Base-by-base conservation (phyloP, 2,113 vertebrate genomes). In the Vulpes ferrilata region DNA sequence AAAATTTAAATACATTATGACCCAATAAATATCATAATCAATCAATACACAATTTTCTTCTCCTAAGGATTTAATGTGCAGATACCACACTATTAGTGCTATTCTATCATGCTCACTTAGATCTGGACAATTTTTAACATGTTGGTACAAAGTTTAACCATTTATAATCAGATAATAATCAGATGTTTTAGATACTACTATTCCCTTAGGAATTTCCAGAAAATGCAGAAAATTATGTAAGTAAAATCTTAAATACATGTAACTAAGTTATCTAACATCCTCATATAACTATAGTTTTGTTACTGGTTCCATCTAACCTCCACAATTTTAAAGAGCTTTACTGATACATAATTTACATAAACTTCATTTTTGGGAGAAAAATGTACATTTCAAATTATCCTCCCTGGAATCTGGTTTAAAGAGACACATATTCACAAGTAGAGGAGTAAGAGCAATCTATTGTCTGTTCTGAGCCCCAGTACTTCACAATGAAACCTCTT, bases 1-100 rank as follows among this genome's bases (percentile, higher is more conserved):
- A 99, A 99, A 99, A 99, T 99, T 99, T 99, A 99, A 99, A 99
- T 99, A 99, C 99, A 99, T 99, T 99, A 99, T 98, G 99, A 98
- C 98, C 98, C 99, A 99, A 99, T 99, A 99, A 99, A 99, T 99
- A 99, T 98, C 98, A 93, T 90, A 93, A 98, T 98, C 98, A 97
- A 99, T 99, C 99, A 99, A 98, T 98, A 98, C 8, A 97, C 96
- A 96, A 88, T 98, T 98, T 98, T 98, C 98, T 92, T 80, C 97
- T 93, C 96, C 88, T 97, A 69, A 96, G 98, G 98, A 98, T 98
- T 98, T 98, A 98, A 95, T 96, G 98, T 96, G 96, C 97, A 98
- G 98, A 98, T 96, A 91, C 92, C 93, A 97, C 94, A 93, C 97
- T 98, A 55, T 98, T 85, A 96, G 96, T 60, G 51, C 69, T 19